These are phyloP conservation scores for Sinocyclocheilus anophthalmus DNA, from an alignment of 2,113 vertebrate species.

Conservation along the genomic window DNA sequence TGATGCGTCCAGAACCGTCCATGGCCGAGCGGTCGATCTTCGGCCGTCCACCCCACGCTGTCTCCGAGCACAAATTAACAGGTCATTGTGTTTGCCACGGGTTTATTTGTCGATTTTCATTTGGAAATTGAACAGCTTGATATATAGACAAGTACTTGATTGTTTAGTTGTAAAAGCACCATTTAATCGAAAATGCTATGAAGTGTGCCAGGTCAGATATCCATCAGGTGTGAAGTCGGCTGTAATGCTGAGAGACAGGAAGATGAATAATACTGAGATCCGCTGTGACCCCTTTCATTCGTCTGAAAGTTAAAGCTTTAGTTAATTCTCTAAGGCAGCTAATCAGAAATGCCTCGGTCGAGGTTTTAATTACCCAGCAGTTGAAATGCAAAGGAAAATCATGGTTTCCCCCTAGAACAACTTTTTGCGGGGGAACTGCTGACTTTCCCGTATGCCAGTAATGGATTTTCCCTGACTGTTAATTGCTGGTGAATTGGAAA, in stretches of 20 bases:
- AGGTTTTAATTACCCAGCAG: slow-evolving; percentile 50
- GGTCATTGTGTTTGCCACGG: not conserved
- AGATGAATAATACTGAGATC: slow-evolving; percentile 40
- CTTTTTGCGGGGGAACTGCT: slow-evolving; percentile 2
- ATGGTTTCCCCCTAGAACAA: not conserved
- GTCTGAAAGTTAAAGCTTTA: not conserved
- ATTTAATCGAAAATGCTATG: slow-evolving; percentile 37
- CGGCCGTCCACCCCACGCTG: slow-evolving; percentile 94
- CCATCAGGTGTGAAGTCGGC: slow-evolving; percentile 36
- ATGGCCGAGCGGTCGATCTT: slow-evolving; percentile 95
- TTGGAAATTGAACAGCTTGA: slow-evolving; percentile 20
- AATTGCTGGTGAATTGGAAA: slow-evolving; percentile 44
- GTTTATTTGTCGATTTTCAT: not conserved
- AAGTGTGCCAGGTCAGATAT: slow-evolving; percentile 26
- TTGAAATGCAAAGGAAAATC: slow-evolving; percentile 34
- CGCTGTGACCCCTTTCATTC: not conserved
- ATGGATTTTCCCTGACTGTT: slow-evolving; percentile 49
- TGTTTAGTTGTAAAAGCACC: slow-evolving; percentile 21
- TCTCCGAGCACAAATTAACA: slow-evolving; percentile 65
- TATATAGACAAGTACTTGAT: slow-evolving; percentile 15
- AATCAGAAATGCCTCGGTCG: slow-evolving; percentile 44
- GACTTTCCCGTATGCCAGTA: slow-evolving; percentile 29
- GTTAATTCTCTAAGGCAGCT: slow-evolving; percentile 31
- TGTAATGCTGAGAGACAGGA: slow-evolving; percentile 1
- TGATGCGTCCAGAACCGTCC: slow-evolving; percentile 89